phyloP scores from a whole-genome alignment of 2,888 invertebrate species.

The Phorcus lineatus region DNA sequence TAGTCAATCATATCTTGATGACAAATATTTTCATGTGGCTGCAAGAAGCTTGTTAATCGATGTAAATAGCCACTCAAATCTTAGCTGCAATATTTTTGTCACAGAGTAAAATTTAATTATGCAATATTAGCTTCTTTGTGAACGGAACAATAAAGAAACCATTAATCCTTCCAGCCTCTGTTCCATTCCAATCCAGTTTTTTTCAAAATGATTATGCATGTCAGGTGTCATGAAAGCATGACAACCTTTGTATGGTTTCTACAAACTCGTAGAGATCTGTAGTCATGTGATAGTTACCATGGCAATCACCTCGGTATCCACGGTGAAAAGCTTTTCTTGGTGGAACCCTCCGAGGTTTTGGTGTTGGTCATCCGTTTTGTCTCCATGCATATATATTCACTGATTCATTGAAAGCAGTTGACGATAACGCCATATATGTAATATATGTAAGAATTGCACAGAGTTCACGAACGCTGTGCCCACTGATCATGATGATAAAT shows the following conservation, averaged over 20 bases:
- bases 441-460: conserved; percentile 15
- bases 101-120: conserved; percentile 23
- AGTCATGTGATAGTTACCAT: conserved; percentile 13
- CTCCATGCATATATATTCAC: conserved; percentile 11
- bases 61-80: conserved; percentile 1
- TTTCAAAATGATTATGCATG: conserved; percentile 7
- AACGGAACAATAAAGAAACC: neutral
- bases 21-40: neutral
- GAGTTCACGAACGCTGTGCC: neutral
- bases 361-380: conserved; percentile 3
- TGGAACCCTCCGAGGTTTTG: neutral
- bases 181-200: conserved; percentile 1
- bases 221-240: neutral
- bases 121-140: conserved; percentile 24
- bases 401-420: neutral
- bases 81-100: conserved; percentile 21
- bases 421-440: neutral
- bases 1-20: neutral
- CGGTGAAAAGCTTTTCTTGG: neutral
- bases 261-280: neutral
- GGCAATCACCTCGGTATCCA: conserved; percentile 11
- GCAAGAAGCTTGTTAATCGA: neutral
- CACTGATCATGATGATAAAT: neutral
- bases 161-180: conserved; percentile 4
- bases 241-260: neutral